A percentile compares a stretch with the other conserved stretches of the same genome.
Conservation (phyloP, 2,888 invertebrate species). For the Hirtodrosophila duncani region DNA sequence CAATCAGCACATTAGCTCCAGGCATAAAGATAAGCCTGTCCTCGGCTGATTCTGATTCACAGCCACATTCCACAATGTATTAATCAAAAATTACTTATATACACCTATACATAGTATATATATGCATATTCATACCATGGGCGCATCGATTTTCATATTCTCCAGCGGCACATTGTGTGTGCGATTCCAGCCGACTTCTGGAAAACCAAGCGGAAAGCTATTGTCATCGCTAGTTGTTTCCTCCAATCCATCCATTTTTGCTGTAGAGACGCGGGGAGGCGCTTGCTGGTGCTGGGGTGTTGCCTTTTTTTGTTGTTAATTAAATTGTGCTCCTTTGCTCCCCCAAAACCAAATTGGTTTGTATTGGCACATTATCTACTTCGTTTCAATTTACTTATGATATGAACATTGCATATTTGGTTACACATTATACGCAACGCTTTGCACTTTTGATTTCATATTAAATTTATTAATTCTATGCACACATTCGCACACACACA, state of each 20-base stretch:
- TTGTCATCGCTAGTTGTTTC: constrained; percentile 67
- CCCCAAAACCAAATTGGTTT: constrained; percentile 24
- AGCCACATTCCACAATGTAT: constrained; percentile 26
- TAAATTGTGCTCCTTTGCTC: constrained; percentile 31
- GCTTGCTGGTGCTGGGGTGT: constrained; percentile 1
- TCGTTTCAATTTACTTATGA: constrained; percentile 17
- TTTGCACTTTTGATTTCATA: constrained; percentile 41
- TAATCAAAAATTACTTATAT: constrained; percentile 28
- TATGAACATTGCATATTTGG: constrained; percentile 22
- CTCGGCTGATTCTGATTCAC: constrained; percentile 46
- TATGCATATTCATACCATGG: constrained; percentile 79
- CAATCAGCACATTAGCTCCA: constrained; percentile 12
- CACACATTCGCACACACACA: constrained; percentile 34
- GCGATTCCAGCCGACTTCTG: constrained; percentile 81
- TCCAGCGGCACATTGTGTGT: constrained; percentile 82
- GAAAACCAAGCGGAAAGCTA: constrained; percentile 67
- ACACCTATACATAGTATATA: constrained; percentile 3
- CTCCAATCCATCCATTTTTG: constrained; percentile 51
- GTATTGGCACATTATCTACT: constrained; percentile 31
- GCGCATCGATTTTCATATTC: constrained; percentile 88
- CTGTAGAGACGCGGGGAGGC: background rate
- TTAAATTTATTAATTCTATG: constrained; percentile 43
- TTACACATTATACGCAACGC: constrained; percentile 13
- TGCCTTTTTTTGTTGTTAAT: constrained; percentile 23
- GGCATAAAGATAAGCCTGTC: constrained; percentile 21